phyloP scores from a whole-genome alignment of 2,113 vertebrate species.

The Clupea harengus region DNA sequence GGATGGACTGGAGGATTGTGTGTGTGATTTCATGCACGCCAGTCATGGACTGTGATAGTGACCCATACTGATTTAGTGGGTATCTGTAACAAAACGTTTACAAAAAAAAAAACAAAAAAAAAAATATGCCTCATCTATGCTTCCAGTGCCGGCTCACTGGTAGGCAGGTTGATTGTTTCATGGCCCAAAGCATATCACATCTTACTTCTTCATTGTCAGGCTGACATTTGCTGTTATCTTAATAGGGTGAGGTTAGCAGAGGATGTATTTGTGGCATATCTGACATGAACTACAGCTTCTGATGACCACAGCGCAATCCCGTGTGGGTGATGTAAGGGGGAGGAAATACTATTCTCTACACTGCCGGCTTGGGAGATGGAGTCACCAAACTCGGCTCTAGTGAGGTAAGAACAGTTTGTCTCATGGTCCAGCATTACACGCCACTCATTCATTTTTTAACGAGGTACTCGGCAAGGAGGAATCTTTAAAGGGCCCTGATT shows the following conservation, averaged over 20 bases:
- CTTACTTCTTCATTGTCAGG: not conserved
- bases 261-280: not conserved
- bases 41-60: not conserved
- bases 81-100: not conserved
- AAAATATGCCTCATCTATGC: not conserved
- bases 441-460: not conserved
- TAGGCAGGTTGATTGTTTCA: not conserved
- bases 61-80: not conserved
- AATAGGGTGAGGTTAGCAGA: not conserved
- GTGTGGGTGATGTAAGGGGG: not conserved
- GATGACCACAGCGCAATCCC: not conserved
- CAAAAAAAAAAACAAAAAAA: no score
- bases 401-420: not conserved
- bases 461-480: not conserved
- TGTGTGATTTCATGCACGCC: not conserved
- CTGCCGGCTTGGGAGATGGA: not conserved
- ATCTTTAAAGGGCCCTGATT: not conserved
- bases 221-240: not conserved
- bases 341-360: not conserved
- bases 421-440: not conserved
- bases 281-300: conserved; percentile 10
- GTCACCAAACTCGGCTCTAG: not conserved
- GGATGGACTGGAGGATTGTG: not conserved
- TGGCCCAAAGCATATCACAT: not conserved
- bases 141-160: not conserved